Conservation (phyloP, 2,888 invertebrate genomes). For the Lycia hirtaria region DNA sequence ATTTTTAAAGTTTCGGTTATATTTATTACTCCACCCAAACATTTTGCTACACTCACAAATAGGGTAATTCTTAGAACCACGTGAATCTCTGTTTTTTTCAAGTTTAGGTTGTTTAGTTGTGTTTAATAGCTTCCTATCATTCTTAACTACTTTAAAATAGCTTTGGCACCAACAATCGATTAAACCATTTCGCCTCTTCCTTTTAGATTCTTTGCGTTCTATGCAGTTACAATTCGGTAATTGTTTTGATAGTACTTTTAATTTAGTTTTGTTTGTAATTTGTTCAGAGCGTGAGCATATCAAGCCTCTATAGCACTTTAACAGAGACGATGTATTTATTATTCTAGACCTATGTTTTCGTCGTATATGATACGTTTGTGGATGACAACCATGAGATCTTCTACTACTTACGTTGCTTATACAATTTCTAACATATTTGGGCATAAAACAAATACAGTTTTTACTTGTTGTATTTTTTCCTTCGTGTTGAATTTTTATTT, state of each 20-base stretch:
- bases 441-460: not conserved
- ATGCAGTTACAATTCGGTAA: slow-evolving; percentile 3
- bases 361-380: not conserved
- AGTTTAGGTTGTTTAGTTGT: too few species aligned
- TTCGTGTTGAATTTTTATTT: not conserved
- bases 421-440: not conserved
- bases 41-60: too few species aligned
- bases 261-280: not conserved
- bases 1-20: too few species aligned
- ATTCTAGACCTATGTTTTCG: slow-evolving; percentile 8
- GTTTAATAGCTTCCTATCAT: too few species aligned
- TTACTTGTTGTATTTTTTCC: not conserved
- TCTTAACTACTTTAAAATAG: not conserved
- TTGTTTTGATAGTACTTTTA: slow-evolving; percentile 11
- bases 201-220: not conserved
- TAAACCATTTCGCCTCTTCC: not conserved
- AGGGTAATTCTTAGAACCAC: too few species aligned
- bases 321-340: slow-evolving; percentile 17
- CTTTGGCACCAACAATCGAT: slow-evolving; percentile 1
- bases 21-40: too few species aligned
- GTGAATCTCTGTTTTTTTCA: too few species aligned
- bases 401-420: not conserved
- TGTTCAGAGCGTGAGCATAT: slow-evolving; percentile 10
- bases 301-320: slow-evolving; percentile 19
- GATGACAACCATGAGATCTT: not conserved